phyloP scores from a whole-genome alignment of 2,113 vertebrate genomes.

The Acanthochromis polyacanthus region DNA sequence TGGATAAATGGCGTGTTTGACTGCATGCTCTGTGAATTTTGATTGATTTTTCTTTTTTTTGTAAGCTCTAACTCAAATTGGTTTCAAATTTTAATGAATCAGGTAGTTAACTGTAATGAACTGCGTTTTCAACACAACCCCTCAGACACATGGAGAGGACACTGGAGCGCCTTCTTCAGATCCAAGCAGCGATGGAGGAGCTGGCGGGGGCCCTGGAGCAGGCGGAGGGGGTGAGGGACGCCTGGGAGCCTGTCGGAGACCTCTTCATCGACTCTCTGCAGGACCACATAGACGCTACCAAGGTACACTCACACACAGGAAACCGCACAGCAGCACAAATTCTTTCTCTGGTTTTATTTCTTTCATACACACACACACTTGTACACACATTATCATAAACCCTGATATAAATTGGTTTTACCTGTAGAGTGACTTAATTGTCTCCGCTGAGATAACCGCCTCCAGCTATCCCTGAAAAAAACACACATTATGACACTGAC shows the following conservation, averaged over 20 bases:
- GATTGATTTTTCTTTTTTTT: neutral
- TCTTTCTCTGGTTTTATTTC: slow-evolving; percentile 12
- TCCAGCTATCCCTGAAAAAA: slow-evolving; percentile 16
- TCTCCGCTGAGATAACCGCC: slow-evolving; percentile 41
- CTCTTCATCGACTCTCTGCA: slow-evolving; percentile 97
- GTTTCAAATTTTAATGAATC: slow-evolving; percentile 4
- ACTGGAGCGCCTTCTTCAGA: slow-evolving; percentile 93
- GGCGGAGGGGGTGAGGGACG: slow-evolving; percentile 90
- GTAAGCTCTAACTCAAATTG: neutral
- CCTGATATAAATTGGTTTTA: slow-evolving; percentile 25
- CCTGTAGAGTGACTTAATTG: slow-evolving; percentile 36
- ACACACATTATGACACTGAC: slow-evolving; percentile 18
- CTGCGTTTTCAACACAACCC: slow-evolving; percentile 2
- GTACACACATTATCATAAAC: slow-evolving; percentile 4
- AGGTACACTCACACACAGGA: slow-evolving; percentile 82
- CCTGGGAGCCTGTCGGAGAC: slow-evolving; percentile 97
- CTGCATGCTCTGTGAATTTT: slow-evolving; percentile 15
- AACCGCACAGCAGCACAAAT: neutral
- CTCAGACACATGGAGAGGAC: slow-evolving; percentile 92
- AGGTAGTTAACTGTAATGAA: slow-evolving; percentile 19
- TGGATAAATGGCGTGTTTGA: slow-evolving; percentile 25
- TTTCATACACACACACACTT: neutral
- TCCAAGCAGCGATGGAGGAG: slow-evolving; percentile 94
- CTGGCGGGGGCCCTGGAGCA: slow-evolving; percentile 89
- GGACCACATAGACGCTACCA: slow-evolving; percentile 95